Base-by-base conservation (phyloP, 2,888 invertebrate species). In the Scaptomyza polygonia region DNA sequence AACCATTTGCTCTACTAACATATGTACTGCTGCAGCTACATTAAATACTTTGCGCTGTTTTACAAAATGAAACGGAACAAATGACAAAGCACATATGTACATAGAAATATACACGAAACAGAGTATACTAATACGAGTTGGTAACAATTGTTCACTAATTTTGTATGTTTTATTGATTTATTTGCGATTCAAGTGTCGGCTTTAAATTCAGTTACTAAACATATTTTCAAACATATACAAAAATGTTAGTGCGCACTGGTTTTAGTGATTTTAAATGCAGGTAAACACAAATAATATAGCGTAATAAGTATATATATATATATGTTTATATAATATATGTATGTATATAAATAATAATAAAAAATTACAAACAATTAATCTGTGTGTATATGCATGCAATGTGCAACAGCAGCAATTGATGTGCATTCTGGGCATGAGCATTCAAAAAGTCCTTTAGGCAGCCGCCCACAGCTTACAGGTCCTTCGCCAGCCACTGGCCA, bases 231-330 rank as follows among this genome's bases (percentile, higher is more conserved):
- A 84, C 69, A 76, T 75, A 56, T 68, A 72, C 59, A 67, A 40
- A 52, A 47, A 48, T 58, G 47, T 66, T 66, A 57, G 53, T 62
- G 75, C 75, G 79, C 21, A 72, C 66, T 69, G 16, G 57, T 42
- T 59, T 49, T 49, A 53, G 30, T 58, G 70, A 59, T 68, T 76
- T 71, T 81, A 81, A 81, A 81, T 81, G 81, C 81, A 86, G 74
- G 73, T 66, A 64, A 79, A 86, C 73, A 86, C 67, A 81, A 83
- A 86, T 58, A 73, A 86, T 83, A 61, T 66, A 69, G 83, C 79
- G 79, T 82, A 75, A 67, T 61, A 66, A 61, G 75, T 55, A 47
- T 63, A 45, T 62, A 44, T 61, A 21, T 48, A 45, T 61, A 63
- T 51, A 74, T 70, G 61, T 59, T 67, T 58, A 67, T 63, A 72